These are phyloP conservation scores for Xenopus laevis DNA, from an alignment of 2,113 vertebrate species.

Conservation along the genomic window DNA sequence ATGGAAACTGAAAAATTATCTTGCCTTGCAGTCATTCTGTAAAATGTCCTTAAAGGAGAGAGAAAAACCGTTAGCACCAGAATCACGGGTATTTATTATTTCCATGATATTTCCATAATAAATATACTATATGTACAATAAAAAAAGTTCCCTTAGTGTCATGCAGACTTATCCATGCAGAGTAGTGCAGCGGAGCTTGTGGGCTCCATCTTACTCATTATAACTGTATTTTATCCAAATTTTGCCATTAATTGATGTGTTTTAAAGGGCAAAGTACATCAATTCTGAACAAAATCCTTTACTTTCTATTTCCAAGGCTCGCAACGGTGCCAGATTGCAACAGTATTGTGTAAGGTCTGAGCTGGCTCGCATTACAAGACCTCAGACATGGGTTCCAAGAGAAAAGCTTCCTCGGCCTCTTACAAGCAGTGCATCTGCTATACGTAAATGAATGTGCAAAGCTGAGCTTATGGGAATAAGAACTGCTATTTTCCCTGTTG, in stretches of 20 bases:
- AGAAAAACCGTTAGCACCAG: slow-evolving; percentile 90
- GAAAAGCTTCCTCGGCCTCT: slow-evolving; percentile 92
- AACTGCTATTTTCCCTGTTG: slow-evolving; percentile 95
- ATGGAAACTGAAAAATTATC: slow-evolving; percentile 97
- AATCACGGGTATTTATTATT: slow-evolving; percentile 82
- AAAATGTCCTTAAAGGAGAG: slow-evolving; percentile 92
- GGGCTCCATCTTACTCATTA: no score
- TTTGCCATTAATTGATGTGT: no score
- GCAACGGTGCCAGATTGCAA: slow-evolving; percentile 89
- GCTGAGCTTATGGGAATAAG: slow-evolving; percentile 98
- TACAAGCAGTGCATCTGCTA: slow-evolving; percentile 93
- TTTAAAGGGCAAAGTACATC: no score
- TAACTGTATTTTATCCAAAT: no score
- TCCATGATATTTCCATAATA: slow-evolving; percentile 2
- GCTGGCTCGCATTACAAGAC: slow-evolving; percentile 87
- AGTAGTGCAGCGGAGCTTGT: no score
- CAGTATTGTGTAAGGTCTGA: slow-evolving; percentile 94
- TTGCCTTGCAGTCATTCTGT: slow-evolving; percentile 99
- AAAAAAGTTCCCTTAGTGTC: no score
- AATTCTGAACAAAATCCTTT: background rate
- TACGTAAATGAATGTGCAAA: slow-evolving; percentile 94
- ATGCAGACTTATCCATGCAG: no score
- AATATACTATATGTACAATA: background rate
- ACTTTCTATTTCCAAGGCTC: slow-evolving; percentile 64
- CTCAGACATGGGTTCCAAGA: slow-evolving; percentile 94